Base-by-base conservation (phyloP, 1,140 invertebrate species). In the Pararge aegeria region DNA sequence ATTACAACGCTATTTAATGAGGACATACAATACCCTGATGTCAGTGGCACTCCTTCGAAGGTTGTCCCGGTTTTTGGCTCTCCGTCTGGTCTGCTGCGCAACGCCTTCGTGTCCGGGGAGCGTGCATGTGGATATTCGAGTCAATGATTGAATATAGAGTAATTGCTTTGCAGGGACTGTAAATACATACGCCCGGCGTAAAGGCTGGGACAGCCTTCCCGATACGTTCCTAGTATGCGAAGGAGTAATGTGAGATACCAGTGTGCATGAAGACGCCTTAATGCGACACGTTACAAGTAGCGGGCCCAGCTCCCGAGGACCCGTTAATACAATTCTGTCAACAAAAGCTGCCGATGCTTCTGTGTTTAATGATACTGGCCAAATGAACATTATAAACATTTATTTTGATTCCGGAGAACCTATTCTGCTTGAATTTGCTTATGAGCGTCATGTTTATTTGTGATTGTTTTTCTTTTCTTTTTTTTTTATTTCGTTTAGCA, bases 31-130 rank as follows among this genome's bases (percentile, higher is more conserved):
- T 64, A 74, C 69, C 78, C 78, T 72, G 64, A 74, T 74, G 74
- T 78, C 80, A 83, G 84, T 79, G 86, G 85, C 80, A 83, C 84
- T 87, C 89, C 87, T 87, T 90, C 87, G 80, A 91, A 90, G 89
- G 88, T 91, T 90, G 89, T 90, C 90, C 90, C 88, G 88, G 89
- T 89, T 90, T 91, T 90, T 86, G 81, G 81, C 83, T 90, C 88
- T 85, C 86, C 75, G 76, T 75, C 76, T 79, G 82, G 73, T 83
- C 83, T 75, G 67, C 66, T 27, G 5, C 58, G 67, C 65, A 70
- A 66, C 66, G 70, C 67, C 70, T 67, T 54, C 65, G 72, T 56
- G 55, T 67, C 59, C 70, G 77, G 80, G 83, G 75, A 80, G 78
- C 80, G 79, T 84, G 86, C 85, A 86, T 85, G 83, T 73, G n/a